Conservation (phyloP, 2,113 vertebrate genomes). For the Proteles cristata region DNA sequence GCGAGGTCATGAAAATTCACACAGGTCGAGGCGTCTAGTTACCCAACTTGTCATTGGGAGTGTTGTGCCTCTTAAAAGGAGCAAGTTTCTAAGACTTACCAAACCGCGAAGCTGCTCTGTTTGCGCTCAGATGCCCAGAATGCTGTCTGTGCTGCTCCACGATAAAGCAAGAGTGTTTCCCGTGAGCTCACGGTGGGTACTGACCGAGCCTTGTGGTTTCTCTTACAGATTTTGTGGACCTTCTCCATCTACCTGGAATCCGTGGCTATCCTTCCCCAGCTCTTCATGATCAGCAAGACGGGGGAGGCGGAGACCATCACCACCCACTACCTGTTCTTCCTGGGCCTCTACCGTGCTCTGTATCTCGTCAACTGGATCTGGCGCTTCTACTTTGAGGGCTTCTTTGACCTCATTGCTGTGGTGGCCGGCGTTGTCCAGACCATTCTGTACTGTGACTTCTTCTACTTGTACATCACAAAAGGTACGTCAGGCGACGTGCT, state of each 20-base stretch:
- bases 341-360: constrained; percentile 97
- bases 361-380: constrained; percentile 99
- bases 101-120: neutral
- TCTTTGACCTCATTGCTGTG: constrained; percentile 99
- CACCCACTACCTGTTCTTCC: constrained; percentile 98
- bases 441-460: constrained; percentile 99
- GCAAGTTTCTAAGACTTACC: neutral
- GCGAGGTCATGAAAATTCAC: neutral
- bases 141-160: neutral
- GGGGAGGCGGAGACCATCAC: constrained; percentile 99
- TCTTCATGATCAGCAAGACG: constrained; percentile 99
- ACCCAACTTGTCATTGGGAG: neutral
- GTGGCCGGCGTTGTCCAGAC: constrained; percentile 99
- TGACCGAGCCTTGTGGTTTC: neutral
- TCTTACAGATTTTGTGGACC: constrained; percentile 96
- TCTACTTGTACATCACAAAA: constrained; percentile 99
- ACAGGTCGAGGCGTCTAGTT: neutral
- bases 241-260: constrained; percentile 99
- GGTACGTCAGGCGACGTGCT: constrained; percentile 84
- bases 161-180: neutral
- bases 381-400: constrained; percentile 99
- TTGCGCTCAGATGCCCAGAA: too few species aligned
- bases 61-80: neutral
- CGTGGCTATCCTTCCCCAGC: constrained; percentile 98
- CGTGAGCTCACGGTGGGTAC: neutral